Evolutionary conservation across 2,797 vertebrate genomes (phyloP), one percentile per base, ranked within the genome.

Genomic region (Huso huso): DNA sequence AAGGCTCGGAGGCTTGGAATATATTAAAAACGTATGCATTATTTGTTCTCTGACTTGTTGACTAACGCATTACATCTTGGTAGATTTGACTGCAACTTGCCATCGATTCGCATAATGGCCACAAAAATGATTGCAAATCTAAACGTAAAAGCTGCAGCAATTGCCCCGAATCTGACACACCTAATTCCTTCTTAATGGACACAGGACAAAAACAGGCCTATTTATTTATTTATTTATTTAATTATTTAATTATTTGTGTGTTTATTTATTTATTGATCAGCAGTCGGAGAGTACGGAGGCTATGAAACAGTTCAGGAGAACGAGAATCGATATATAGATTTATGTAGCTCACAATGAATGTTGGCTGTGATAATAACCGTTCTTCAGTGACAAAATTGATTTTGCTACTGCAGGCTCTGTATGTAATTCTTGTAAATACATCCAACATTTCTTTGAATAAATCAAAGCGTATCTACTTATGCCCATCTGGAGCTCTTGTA

Each of bases 361-460:
- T 55, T 15, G 61, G 7, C 61, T 62, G 61, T n/a, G 18, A 62
- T 62, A 62, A 62, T 62, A 18, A 48, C 61, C 61, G 23, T 62
- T 48, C 61, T 62, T 62, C 11, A 62, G 61, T 37, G 18, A 37
- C 4, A 23, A 62, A 62, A 23, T 23, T 62, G 61, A 62, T 62
- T 62, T 62, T 55, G 52, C 3, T 10, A 55, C 61, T 37, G 18
- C 18, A 10, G n/a, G 18, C 61, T 62, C 61, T 23, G 61, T 62
- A 48, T 23, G 61, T 62, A 48, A 62, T 62, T 62, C 23, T 12
- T 8, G 61, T 62, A 62, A 62, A 62, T 62, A 62, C 18, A 62
- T n/a, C 18, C 18, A 55, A 2, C 8, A 8, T 62, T 62, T 48
- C 11, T 58, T 62, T 62, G 13, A 62, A 10, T 37, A 23, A 7